Evolutionary conservation across 2,113 vertebrate species (phyloP).

Genomic region (Eidolon helvum): DNA sequence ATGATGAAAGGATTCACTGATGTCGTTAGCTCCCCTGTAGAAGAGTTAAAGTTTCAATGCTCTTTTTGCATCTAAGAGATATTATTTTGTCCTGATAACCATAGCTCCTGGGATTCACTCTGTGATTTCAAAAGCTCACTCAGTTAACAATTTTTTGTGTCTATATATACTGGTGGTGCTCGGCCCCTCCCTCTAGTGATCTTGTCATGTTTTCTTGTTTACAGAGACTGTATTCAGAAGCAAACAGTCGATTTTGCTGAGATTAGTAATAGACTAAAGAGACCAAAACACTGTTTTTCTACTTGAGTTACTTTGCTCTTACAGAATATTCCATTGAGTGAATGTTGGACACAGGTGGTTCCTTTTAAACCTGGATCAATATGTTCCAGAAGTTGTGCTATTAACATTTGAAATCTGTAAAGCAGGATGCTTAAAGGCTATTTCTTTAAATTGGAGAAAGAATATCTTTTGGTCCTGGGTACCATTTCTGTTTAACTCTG

Average conservation of each 20-base stretch:
- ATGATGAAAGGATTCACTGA: neutral
- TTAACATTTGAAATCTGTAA: slow-evolving; percentile 41
- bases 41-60: neutral
- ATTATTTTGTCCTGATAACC: neutral
- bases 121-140: neutral
- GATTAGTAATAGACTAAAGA: slow-evolving; percentile 29
- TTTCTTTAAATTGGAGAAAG: neutral
- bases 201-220: neutral
- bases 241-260: slow-evolving; percentile 30
- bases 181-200: neutral
- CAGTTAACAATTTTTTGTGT: neutral
- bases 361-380: slow-evolving; percentile 65
- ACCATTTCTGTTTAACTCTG: neutral
- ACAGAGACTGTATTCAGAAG: neutral
- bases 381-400: slow-evolving; percentile 46
- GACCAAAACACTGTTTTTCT: neutral
- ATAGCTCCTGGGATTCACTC: neutral
- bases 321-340: slow-evolving; percentile 31
- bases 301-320: neutral
- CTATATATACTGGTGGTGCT: neutral
- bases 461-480: neutral
- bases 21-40: neutral
- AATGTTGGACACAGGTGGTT: slow-evolving; percentile 5
- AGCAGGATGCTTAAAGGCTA: neutral
- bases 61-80: slow-evolving; percentile 15